Conservation (phyloP, 2,113 vertebrate genomes). For the Jaculus jaculus region DNA sequence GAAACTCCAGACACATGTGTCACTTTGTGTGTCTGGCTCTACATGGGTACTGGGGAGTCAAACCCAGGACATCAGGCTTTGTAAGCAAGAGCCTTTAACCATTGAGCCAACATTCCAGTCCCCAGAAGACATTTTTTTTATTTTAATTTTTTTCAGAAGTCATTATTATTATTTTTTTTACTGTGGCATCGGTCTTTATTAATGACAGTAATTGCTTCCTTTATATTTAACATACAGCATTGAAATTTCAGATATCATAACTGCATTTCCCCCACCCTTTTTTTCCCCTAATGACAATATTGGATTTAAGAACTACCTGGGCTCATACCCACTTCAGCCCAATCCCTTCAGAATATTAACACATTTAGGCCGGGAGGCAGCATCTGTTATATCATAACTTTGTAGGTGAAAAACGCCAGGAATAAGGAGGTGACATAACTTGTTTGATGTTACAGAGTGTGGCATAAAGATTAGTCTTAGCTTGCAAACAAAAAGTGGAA, state of each 20-base stretch:
- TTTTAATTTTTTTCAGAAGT: no score
- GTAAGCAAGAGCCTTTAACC: no score
- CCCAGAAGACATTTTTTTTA: no score
- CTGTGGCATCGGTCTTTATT: no score
- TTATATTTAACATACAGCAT: background rate
- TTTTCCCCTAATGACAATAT: background rate
- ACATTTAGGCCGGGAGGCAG: background rate
- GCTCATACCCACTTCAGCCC: background rate
- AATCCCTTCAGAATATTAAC: background rate
- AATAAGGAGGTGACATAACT: background rate
- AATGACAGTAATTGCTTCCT: background rate
- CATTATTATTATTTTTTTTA: no score
- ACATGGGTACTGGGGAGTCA: no score
- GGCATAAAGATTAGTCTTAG: background rate
- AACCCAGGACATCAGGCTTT: no score
- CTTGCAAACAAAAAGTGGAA: background rate
- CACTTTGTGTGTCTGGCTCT: no score
- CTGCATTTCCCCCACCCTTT: background rate
- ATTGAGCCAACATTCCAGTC: no score
- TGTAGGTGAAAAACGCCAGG: background rate
- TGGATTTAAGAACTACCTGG: background rate
- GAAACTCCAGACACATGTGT: no score
- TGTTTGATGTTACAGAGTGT: background rate
- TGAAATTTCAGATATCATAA: background rate
- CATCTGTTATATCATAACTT: background rate